Conservation (phyloP, 2,113 vertebrate genomes). For the Indicator indicator region DNA sequence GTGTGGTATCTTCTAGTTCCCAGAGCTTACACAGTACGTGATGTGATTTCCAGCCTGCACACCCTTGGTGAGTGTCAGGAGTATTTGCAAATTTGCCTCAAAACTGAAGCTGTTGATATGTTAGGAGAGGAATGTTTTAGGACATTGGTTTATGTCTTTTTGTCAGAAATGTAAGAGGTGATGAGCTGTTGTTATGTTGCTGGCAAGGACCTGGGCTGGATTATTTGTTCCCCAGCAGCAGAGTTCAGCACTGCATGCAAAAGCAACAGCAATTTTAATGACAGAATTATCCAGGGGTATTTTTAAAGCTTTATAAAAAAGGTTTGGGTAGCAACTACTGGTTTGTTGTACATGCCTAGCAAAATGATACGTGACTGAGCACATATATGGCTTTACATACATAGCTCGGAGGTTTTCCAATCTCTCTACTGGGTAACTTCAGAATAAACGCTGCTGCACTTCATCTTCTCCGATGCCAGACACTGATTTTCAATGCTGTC, state of each 20-base stretch:
- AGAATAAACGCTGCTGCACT: neutral
- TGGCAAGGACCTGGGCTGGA: neutral
- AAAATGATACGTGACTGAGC: neutral
- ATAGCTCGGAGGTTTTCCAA: neutral
- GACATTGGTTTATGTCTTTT: neutral
- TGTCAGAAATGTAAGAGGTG: neutral
- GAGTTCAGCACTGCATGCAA: neutral
- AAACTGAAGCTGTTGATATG: neutral
- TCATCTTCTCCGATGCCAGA: conserved; percentile 15
- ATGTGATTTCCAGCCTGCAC: neutral
- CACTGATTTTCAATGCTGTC: neutral
- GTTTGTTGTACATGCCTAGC: neutral
- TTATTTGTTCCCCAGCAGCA: neutral
- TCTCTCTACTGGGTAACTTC: neutral
- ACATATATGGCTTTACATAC: accelerated
- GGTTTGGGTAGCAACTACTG: neutral
- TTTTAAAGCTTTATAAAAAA: neutral
- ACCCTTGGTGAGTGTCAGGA: neutral
- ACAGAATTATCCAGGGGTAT: neutral
- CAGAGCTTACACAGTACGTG: accelerated
- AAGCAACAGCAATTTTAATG: neutral
- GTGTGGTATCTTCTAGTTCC: neutral
- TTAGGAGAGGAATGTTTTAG: neutral
- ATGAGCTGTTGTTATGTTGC: neutral
- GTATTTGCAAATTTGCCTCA: neutral